phyloP scores from a whole-genome alignment of 1,140 invertebrate genomes.

The Bombus balteatus region DNA sequence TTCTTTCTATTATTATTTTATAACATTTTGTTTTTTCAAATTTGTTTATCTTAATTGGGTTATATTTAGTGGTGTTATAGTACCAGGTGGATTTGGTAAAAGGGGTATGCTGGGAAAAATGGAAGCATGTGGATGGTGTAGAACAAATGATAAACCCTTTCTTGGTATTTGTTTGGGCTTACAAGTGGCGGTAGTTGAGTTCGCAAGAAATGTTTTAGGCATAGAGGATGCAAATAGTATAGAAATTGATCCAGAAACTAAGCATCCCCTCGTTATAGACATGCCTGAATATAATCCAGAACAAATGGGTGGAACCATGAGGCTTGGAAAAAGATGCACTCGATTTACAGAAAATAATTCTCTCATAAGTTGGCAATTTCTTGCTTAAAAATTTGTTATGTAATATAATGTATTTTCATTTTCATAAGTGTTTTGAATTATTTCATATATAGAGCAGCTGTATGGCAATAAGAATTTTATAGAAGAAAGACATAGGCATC shows the following conservation, averaged over 20 bases:
- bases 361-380: slow-evolving; percentile 86
- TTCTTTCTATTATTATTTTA: slow-evolving; percentile 25
- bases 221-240: slow-evolving; percentile 92
- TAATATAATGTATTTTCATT: neutral
- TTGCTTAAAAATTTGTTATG: neutral
- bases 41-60: slow-evolving; percentile 25
- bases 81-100: slow-evolving; percentile 98
- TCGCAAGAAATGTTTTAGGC: slow-evolving; percentile 93
- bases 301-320: slow-evolving; percentile 98
- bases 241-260: slow-evolving; percentile 91
- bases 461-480: slow-evolving; percentile 93
- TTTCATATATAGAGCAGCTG: slow-evolving; percentile 86
- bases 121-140: slow-evolving; percentile 95
- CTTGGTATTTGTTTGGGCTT: slow-evolving; percentile 98
- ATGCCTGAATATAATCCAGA: slow-evolving; percentile 99
- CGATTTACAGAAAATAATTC: slow-evolving; percentile 86
- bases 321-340: slow-evolving; percentile 95
- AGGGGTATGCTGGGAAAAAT: slow-evolving; percentile 99
- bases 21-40: slow-evolving; percentile 10
- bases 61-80: slow-evolving; percentile 92
- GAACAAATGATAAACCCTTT: slow-evolving; percentile 94
- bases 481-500: slow-evolving; percentile 98
- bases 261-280: slow-evolving; percentile 94
- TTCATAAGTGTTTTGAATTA: slow-evolving; percentile 19
- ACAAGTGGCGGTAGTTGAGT: slow-evolving; percentile 98